These are phyloP conservation scores for Otis tarda DNA, from an alignment of 2,113 vertebrate species.

Conservation along the genomic window DNA sequence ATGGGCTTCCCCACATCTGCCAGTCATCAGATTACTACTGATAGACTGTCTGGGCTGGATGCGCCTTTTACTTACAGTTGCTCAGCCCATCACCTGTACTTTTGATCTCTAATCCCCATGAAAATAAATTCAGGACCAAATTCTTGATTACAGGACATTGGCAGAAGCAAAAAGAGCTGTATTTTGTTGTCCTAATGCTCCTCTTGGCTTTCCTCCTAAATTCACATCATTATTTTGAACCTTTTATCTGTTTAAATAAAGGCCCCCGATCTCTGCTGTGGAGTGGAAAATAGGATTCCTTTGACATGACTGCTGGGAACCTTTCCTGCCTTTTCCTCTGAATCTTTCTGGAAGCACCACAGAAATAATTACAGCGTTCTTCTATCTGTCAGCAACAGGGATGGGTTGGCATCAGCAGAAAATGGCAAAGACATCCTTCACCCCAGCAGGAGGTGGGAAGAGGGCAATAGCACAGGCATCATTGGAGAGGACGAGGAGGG, in stretches of 20 bases:
- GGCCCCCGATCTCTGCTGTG: background rate
- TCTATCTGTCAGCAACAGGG: background rate
- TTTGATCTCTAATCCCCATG: background rate
- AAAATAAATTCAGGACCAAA: background rate
- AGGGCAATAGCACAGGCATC: background rate
- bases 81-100: background rate
- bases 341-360: background rate
- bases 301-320: background rate
- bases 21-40: background rate
- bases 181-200: background rate
- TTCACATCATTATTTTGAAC: background rate
- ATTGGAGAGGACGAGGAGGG: background rate
- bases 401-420: background rate
- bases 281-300: background rate
- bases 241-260: background rate
- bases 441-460: background rate
- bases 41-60: background rate
- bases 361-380: background rate
- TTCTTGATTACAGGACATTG: background rate
- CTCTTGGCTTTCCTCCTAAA: background rate
- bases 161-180: background rate
- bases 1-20: conserved; percentile 1
- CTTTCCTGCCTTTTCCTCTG: background rate
- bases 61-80: background rate
- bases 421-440: background rate